Evolutionary conservation across 2,113 vertebrate species (phyloP).

Genomic region (Rhizomys pruinosus): DNA sequence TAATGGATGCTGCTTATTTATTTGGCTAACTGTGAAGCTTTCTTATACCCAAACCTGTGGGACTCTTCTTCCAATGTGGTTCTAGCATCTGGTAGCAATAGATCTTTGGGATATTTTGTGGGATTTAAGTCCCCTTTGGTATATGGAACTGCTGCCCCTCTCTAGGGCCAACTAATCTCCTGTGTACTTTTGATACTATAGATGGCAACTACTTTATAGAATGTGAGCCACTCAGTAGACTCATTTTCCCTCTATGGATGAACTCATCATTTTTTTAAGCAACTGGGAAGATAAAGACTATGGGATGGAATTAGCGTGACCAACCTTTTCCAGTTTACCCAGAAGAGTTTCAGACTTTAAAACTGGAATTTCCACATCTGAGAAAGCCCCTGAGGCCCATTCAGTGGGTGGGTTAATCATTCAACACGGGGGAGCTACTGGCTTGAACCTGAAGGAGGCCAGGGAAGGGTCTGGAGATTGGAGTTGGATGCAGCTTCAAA

Average conservation of each 20-base stretch:
- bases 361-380: background rate
- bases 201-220: background rate
- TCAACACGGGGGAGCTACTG: background rate
- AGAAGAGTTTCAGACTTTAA: background rate
- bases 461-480: background rate
- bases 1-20: background rate
- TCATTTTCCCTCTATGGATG: background rate
- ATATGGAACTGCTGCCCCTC: background rate
- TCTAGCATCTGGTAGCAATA: background rate
- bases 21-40: background rate
- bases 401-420: background rate
- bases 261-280: background rate
- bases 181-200: background rate
- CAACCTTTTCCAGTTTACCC: background rate
- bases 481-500: background rate
- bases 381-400: background rate
- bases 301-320: background rate
- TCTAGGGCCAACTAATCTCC: background rate
- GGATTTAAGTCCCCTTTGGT: background rate
- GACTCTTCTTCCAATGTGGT: background rate
- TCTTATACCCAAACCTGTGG: background rate
- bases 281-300: background rate
- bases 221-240: background rate
- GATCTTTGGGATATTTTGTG: background rate
- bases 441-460: background rate